Evolutionary conservation across 2,888 invertebrate genomes (phyloP), one percentile per base, ranked within the genome.

Genomic region (Hermaeophaga mercurialis): DNA sequence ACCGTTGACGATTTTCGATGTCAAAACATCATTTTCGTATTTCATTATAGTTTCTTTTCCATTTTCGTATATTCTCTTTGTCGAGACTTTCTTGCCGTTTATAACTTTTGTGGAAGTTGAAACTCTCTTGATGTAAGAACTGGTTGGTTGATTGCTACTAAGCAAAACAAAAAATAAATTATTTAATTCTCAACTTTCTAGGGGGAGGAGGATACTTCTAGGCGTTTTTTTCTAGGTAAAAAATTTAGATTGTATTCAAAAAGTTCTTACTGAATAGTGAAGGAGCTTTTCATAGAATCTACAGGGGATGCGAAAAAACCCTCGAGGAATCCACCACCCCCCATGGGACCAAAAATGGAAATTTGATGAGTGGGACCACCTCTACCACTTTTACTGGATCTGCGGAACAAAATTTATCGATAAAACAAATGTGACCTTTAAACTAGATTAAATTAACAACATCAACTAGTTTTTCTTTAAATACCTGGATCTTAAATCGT

Each of bases 1-100:
- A 5, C 62, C 62, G 18, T 62, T 58, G 22, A 62, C 43, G 1
- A 44, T 56, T 44, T 54, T 58, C 8, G 57, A 58, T 14, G 55
- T 59, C 14, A 62, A 19, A n/a, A 60, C 58, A 36, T 60, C 62
- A 22, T 62, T 50, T 24, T 62, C 62, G 33, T 58, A 62, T 1
- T 45, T 44, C 49, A 54, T 52, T 3, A 62, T 46, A 12, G 46
- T 44, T 33, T 62, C 62, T 18, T 54, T 58, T 5, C 62, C 62
- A 19, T 62, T 62, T 50, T 62, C 62, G 17, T 33, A 54, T 9
- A 59, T 38, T 26, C 26, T 58, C 31, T 50, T 62, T 34, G 62
- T 62, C 8, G 60, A 60, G 3, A 58, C 17, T 39, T 59, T 62
- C 12, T 49, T 60, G 2, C 62, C 62, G 36, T 60, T 56, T 4